phyloP scores from a whole-genome alignment of 2,113 vertebrate genomes.

The Rhabdomys dilectus region DNA sequence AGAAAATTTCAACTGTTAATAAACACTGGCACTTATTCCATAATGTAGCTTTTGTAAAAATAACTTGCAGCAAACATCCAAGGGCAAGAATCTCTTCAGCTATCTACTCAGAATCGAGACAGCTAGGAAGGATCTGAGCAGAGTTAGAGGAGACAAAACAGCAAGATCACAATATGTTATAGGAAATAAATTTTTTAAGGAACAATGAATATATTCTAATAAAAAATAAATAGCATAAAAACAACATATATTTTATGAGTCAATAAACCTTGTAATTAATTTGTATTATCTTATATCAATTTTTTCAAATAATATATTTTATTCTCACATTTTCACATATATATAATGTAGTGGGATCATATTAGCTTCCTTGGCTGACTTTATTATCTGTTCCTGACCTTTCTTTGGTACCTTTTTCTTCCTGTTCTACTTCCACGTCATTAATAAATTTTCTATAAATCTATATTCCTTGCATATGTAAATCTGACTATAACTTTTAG shows the following conservation, averaged over 20 bases:
- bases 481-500: neutral
- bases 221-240: neutral
- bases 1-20: too few relatives aligned
- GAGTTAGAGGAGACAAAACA: neutral
- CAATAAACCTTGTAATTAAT: neutral
- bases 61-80: too few relatives aligned
- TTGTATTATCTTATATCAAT: neutral
- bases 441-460: neutral
- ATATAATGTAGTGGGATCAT: neutral
- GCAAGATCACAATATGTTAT: neutral
- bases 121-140: neutral
- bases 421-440: neutral
- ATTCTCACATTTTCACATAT: neutral
- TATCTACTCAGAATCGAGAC: too few relatives aligned
- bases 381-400: too few relatives aligned
- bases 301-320: neutral
- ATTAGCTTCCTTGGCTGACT: neutral
- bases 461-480: neutral
- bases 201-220: neutral
- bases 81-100: too few relatives aligned
- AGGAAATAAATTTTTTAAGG: neutral
- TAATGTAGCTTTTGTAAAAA: too few relatives aligned
- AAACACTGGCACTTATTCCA: too few relatives aligned
- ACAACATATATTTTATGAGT: neutral
- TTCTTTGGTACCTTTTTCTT: neutral